These are phyloP conservation scores for Poeciliopsis presidionis DNA, from an alignment of 2,797 vertebrate genomes.

Conservation along the genomic window DNA sequence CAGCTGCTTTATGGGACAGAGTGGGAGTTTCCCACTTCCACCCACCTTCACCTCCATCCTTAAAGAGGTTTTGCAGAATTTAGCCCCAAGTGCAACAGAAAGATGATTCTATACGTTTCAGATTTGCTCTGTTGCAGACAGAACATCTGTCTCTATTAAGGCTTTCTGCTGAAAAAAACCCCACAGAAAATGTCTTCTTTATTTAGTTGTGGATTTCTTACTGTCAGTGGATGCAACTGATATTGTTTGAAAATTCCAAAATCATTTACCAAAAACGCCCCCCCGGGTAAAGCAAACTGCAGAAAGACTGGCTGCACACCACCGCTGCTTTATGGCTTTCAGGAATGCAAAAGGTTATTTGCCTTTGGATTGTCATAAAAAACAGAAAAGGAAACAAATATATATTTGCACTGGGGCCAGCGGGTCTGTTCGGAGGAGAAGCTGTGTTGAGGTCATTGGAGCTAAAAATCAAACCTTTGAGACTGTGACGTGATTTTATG, in stretches of 20 bases:
- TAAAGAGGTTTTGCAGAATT: slow-evolving; percentile 6
- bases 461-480: slow-evolving; percentile 75
- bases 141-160: background rate
- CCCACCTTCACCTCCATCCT: slow-evolving; percentile 19
- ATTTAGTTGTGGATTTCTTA: background rate
- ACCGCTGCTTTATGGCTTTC: slow-evolving; percentile 46
- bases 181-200: background rate
- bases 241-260: background rate
- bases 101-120: background rate
- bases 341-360: slow-evolving; percentile 49
- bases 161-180: background rate
- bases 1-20: slow-evolving; percentile 56
- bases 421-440: slow-evolving; percentile 43
- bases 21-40: slow-evolving; percentile 58
- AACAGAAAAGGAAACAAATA: background rate
- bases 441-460: slow-evolving; percentile 45
- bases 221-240: background rate
- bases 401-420: background rate
- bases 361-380: slow-evolving; percentile 62
- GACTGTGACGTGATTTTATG: slow-evolving; percentile 68
- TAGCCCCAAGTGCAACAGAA: background rate
- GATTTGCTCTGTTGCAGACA: background rate
- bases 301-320: slow-evolving; percentile 22
- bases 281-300: background rate
- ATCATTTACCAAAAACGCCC: background rate